Base-by-base conservation (phyloP, 2,113 vertebrate species). In the Lepus europaeus region DNA sequence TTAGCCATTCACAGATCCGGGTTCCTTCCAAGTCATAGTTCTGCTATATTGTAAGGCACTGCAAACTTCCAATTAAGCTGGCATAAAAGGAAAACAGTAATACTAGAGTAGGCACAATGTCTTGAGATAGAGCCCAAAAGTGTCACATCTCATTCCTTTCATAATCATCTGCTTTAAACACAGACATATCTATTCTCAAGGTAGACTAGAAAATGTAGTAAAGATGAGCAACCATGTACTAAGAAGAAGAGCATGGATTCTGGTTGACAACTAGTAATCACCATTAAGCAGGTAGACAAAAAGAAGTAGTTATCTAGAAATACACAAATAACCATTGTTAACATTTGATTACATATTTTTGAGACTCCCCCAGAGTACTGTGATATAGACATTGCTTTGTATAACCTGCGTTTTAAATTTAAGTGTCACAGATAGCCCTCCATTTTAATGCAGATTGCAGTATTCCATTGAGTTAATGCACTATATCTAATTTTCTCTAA, bases 81-180 rank as follows among this genome's bases (percentile, higher is more conserved):
- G 56, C 31, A 78, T 83, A 63, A 88, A 72, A 83, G 70, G 49
- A 79, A 89, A 94, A 61, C 11, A 61, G 33, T 36, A 89, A 85
- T 90, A 61, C 45, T 11, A 61, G 36, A 59, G 31, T 20, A 64
- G 59, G 20, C 14, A 51, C 6, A 74, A 45, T 86, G 53, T 74
- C 53, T 76, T 63, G 79, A 87, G 72, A 53, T 76, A 20, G 17
- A 69, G 64, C 9, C 51, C 63, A n/a, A 31, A 73, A 80, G 9
- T 20, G 6, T 61, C 59, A 31, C 33, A 22, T 17, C 8, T 49
- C 66, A 72, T 92, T 92, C 45, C 36, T 85, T 89, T 74, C 45
- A 89, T 9, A 92, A 36, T 74, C 19, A 59, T 87, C 2, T 63
- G 61, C 51, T 81, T 12, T 70, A 93, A 95, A 81, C 56, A 64